Percentiles rank a stretch among this genome's conserved stretches.
These are phyloP conservation scores for Agrochola lychnidis DNA, from an alignment of 2,888 invertebrate species.

Conservation along the genomic window DNA sequence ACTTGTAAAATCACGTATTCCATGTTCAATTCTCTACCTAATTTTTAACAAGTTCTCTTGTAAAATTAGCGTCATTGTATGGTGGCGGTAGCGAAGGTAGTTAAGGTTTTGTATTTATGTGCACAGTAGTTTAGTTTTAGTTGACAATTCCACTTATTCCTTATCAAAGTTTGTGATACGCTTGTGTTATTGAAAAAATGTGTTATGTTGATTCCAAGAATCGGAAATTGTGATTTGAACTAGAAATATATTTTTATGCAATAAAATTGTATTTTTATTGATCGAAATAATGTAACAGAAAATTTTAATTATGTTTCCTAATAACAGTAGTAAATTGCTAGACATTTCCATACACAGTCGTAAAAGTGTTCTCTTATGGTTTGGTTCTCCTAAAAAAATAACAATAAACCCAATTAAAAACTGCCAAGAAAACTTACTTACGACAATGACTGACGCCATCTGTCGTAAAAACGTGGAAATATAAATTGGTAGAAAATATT, in stretches of 20 bases:
- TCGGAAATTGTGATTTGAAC: conserved; percentile 77
- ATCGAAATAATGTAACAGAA: neutral
- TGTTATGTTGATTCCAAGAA: conserved; percentile 76
- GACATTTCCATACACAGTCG: neutral
- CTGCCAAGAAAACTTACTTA: neutral
- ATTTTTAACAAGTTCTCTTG: conserved; percentile 17
- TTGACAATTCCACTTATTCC: conserved; percentile 55
- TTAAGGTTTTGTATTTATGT: conserved; percentile 56
- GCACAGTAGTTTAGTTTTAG: conserved; percentile 66
- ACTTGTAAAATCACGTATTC: conserved; percentile 1
- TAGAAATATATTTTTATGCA: conserved; percentile 80
- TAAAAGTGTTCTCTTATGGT: neutral
- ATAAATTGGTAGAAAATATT: conserved; percentile 51
- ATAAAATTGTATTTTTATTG: conserved; percentile 63
- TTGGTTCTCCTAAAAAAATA: too few relatives aligned
- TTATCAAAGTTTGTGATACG: conserved; percentile 61
- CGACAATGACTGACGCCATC: conserved; percentile 11
- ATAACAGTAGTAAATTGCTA: neutral
- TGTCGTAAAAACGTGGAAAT: neutral
- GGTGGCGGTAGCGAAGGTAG: conserved; percentile 59
- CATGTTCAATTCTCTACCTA: conserved; percentile 17
- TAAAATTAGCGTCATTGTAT: conserved; percentile 39
- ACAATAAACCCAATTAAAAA: neutral
- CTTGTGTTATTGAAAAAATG: conserved; percentile 61
- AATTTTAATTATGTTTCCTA: neutral